phyloP scores from a whole-genome alignment of 53 echinoderm and acorn worm genomes.

The Pentamera pediparva region DNA sequence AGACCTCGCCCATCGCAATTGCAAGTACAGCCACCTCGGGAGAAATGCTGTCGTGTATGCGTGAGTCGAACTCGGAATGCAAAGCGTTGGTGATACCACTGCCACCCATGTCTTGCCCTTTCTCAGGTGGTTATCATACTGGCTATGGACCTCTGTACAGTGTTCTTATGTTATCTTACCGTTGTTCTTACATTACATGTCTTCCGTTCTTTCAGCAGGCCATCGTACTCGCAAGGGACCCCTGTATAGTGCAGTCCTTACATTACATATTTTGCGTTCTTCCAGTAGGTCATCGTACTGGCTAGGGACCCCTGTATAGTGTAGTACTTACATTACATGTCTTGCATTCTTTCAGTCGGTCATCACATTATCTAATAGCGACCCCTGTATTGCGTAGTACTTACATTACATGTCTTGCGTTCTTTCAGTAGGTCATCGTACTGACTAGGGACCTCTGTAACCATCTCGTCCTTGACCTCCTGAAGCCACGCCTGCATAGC shows the following conservation, averaged over 20 bases:
- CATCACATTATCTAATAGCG: no score
- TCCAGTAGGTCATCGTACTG: constrained; percentile 71
- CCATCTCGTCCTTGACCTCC: constrained; percentile 50
- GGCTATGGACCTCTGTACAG: constrained; percentile 33
- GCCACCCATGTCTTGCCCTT: constrained; percentile 27
- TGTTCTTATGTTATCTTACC: constrained; percentile 49
- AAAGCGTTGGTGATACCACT: no score
- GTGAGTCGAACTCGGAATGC: no score
- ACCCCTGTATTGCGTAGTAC: background rate
- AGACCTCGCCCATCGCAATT: no score
- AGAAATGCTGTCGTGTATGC: no score
- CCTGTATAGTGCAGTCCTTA: no score
- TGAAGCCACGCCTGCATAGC: constrained; percentile 73
- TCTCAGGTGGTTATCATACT: constrained; percentile 68
- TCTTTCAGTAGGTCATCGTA: constrained; percentile 73
- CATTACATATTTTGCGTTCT: constrained; percentile 32
- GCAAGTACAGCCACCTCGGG: no score
- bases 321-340: constrained; percentile 58
- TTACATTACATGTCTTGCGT: constrained; percentile 71
- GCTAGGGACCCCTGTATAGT: constrained; percentile 31
- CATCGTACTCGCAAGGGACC: constrained; percentile 68
- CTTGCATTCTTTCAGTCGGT: constrained; percentile 49
- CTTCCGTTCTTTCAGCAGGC: constrained; percentile 62
- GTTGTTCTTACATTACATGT: constrained; percentile 58
- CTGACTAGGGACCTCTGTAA: constrained; percentile 48